These are phyloP conservation scores for Hydractinia symbiolongicarpus DNA, from an alignment of 30 jellyfish, hydroid and myxozoan genomes.

Conservation along the genomic window DNA sequence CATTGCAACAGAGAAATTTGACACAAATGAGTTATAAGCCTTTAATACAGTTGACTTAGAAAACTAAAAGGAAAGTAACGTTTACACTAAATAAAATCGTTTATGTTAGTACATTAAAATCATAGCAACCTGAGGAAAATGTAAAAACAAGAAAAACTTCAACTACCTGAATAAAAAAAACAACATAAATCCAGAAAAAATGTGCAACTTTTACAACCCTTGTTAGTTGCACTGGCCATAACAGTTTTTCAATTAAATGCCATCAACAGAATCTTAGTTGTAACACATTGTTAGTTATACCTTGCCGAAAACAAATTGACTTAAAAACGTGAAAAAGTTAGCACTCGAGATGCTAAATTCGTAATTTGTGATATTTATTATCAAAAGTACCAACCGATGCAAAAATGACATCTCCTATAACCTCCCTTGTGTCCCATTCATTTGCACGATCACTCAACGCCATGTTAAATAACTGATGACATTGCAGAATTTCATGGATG, in stretches of 20 bases:
- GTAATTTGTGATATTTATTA: neutral
- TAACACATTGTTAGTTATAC: too few relatives aligned
- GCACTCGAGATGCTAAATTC: neutral
- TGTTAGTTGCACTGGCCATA: too few relatives aligned
- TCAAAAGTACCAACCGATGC: conserved; percentile 69
- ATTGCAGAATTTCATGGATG: conserved; percentile 82
- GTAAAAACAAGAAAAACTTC: too few relatives aligned
- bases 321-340: neutral
- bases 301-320: too few relatives aligned
- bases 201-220: too few relatives aligned
- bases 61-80: conserved; percentile 35
- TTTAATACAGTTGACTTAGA: conserved; percentile 76
- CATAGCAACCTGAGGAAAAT: too few relatives aligned
- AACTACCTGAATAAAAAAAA: too few relatives aligned
- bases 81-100: too few relatives aligned
- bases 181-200: neutral
- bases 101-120: too few relatives aligned
- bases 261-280: too few relatives aligned
- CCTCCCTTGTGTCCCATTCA: conserved; percentile 74
- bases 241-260: too few relatives aligned
- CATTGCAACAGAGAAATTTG: conserved; percentile 71
- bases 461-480: conserved; percentile 88
- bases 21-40: conserved; percentile 76
- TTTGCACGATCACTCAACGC: conserved; percentile 81
- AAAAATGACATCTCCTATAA: conserved; percentile 78